These are phyloP conservation scores for Aphaenogaster floridana DNA, from an alignment of 1,140 invertebrate species.

Conservation along the genomic window DNA sequence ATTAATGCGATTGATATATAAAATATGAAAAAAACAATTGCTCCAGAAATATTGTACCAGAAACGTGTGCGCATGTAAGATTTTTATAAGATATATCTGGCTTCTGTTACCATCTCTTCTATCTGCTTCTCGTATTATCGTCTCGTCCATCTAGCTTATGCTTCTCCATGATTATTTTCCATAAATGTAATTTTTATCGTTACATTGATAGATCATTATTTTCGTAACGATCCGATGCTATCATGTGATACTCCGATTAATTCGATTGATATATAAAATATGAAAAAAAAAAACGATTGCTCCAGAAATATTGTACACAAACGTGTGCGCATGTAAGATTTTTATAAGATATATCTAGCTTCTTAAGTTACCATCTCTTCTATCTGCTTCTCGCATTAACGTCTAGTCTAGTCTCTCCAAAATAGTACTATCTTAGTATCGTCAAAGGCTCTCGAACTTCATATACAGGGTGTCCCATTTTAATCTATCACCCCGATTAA, in stretches of 20 bases:
- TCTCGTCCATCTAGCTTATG: neutral
- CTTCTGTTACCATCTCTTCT: neutral
- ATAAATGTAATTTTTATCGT: constrained; percentile 10
- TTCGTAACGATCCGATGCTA: neutral
- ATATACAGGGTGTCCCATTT: neutral
- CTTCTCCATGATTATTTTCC: neutral
- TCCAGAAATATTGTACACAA: neutral
- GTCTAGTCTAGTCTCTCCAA: neutral
- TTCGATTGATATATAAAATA: neutral
- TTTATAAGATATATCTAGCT: neutral
- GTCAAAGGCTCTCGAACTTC: neutral
- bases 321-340: neutral
- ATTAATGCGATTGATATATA: neutral
- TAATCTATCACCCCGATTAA: too few relatives aligned
- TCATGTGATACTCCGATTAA: neutral
- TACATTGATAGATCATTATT: neutral
- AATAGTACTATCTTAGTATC: constrained; percentile 1
- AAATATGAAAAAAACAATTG: neutral
- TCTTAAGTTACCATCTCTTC: neutral
- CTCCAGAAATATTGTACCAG: neutral
- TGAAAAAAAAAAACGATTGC: neutral
- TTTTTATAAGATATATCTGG: neutral
- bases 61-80: neutral
- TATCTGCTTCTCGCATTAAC: neutral
- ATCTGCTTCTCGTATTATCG: neutral